Evolutionary conservation across 2,113 vertebrate genomes (phyloP).

Genomic region (Semicossyphus pulcher): DNA sequence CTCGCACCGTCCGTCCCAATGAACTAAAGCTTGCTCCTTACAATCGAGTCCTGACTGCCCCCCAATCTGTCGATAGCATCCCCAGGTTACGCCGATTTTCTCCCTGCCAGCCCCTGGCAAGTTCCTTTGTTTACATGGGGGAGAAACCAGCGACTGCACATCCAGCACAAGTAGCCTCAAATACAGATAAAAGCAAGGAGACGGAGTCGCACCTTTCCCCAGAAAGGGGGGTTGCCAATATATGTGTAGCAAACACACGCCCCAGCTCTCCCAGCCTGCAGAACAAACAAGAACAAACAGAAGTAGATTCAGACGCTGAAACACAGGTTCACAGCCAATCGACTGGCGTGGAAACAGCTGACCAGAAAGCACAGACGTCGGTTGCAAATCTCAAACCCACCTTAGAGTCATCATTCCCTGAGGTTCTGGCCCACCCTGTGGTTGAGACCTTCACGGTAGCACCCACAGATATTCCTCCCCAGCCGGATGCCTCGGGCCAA

Average conservation of each 20-base stretch:
- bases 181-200: slow-evolving; percentile 74
- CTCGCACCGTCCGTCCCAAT: slow-evolving; percentile 90
- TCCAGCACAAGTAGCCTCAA: slow-evolving; percentile 66
- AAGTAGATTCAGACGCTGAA: slow-evolving; percentile 32
- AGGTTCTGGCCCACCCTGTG: slow-evolving; percentile 89
- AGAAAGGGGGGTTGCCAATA: slow-evolving; percentile 67
- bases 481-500: slow-evolving; percentile 64
- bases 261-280: slow-evolving; percentile 49
- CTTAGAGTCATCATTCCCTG: slow-evolving; percentile 86
- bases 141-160: slow-evolving; percentile 78
- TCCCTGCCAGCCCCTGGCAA: slow-evolving; percentile 90
- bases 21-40: slow-evolving; percentile 95
- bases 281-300: slow-evolving; percentile 33
- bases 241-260: slow-evolving; percentile 29
- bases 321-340: slow-evolving; percentile 3
- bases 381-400: slow-evolving; percentile 80
- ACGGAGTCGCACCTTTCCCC: slow-evolving; percentile 72
- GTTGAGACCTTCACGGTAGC: slow-evolving; percentile 88
- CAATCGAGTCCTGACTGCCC: slow-evolving; percentile 92
- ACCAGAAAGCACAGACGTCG: slow-evolving; percentile 39
- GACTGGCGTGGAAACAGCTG: slow-evolving; percentile 1
- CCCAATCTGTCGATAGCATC: slow-evolving; percentile 95
- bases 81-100: slow-evolving; percentile 94
- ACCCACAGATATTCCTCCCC: slow-evolving; percentile 84
- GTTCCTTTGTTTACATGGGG: slow-evolving; percentile 92